Percentiles rank a stretch among this genome's conserved stretches.
Evolutionary conservation across 2,797 vertebrate genomes (phyloP).

Genomic region (Cynodonichthys magdalenae): DNA sequence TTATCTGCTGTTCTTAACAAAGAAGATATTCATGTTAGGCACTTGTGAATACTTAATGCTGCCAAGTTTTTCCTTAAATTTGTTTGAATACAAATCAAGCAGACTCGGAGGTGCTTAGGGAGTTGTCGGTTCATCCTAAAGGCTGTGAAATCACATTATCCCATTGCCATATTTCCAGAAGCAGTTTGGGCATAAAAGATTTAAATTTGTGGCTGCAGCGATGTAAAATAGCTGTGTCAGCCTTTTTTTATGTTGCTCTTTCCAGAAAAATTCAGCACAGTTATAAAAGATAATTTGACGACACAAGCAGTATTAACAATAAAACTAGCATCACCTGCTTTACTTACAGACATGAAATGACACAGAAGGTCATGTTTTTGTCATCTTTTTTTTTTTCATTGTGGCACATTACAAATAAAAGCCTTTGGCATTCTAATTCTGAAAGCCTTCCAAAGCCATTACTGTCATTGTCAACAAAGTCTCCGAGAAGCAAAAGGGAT

Average conservation of each 20-base stretch:
- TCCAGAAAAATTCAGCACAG: neutral
- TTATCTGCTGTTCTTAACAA: slow-evolving; percentile 5
- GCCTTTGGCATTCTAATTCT: slow-evolving; percentile 69
- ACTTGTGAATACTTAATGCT: neutral
- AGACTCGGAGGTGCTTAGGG: neutral
- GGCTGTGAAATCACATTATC: neutral
- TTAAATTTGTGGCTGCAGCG: neutral
- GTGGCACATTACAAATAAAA: slow-evolving; percentile 48
- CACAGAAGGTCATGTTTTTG: slow-evolving; percentile 54
- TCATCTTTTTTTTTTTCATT: slow-evolving; percentile 23
- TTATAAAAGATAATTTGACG: neutral
- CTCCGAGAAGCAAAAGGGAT: slow-evolving; percentile 53
- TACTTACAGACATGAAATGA: slow-evolving; percentile 40
- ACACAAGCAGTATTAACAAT: neutral
- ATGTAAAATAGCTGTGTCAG: neutral
- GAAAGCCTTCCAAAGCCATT: slow-evolving; percentile 64
- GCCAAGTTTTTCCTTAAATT: neutral
- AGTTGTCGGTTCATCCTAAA: neutral
- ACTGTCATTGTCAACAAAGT: slow-evolving; percentile 71
- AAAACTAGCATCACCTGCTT: slow-evolving; percentile 18
- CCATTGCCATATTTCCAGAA: neutral
- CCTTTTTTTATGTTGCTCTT: neutral
- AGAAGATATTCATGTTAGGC: neutral
- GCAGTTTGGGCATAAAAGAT: neutral
- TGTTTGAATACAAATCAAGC: neutral